Conservation (phyloP, 2,113 vertebrate genomes). For the Oxygymnocypris stewartii region DNA sequence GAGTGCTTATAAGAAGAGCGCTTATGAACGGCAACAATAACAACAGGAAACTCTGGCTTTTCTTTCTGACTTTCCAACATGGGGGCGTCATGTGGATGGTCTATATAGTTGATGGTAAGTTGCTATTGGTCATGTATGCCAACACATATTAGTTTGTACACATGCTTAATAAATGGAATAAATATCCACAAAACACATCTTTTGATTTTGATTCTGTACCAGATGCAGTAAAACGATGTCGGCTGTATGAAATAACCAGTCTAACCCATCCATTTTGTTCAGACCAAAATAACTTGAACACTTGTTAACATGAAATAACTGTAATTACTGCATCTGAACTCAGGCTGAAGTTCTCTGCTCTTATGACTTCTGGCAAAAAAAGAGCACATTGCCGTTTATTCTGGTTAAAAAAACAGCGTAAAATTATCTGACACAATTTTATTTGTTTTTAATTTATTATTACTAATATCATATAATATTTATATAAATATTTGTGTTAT, state of each 20-base stretch:
- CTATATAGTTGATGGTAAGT: background rate
- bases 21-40: background rate
- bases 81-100: background rate
- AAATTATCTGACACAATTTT: no score
- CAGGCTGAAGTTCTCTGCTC: background rate
- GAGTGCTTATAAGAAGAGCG: no score
- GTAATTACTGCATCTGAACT: background rate
- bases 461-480: no score
- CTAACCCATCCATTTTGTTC: background rate
- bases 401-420: background rate
- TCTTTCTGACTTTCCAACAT: background rate
- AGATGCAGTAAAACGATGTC: no score
- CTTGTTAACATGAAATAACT: conserved; percentile 14
- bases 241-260: background rate
- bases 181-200: no score
- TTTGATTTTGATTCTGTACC: no score
- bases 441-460: no score
- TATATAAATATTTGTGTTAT: no score
- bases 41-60: background rate
- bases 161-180: no score
- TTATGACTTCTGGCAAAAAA: background rate
- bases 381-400: background rate
- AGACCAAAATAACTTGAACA: background rate
- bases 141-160: background rate
- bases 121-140: background rate